A percentile compares a stretch with the other conserved stretches of the same genome.
These are phyloP conservation scores for Cuniculus paca DNA, from an alignment of 2,797 vertebrate genomes.

Conservation along the genomic window DNA sequence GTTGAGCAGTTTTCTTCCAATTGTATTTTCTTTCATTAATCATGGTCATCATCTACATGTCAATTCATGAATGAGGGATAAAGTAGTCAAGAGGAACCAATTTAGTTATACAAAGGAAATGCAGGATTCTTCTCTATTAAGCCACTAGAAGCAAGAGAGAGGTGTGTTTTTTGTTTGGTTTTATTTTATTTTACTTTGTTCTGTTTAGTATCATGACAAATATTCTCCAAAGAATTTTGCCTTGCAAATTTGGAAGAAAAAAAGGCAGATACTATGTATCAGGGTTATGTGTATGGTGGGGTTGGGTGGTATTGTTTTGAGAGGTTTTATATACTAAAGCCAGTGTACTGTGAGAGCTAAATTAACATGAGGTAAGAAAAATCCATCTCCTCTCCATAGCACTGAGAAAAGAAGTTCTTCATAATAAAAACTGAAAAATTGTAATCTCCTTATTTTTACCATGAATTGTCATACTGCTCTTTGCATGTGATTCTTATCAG, in stretches of 20 bases:
- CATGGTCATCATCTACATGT: not conserved
- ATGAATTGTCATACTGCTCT: not conserved
- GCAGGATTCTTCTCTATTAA: not conserved
- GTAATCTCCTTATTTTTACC: not conserved
- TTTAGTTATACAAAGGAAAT: not conserved
- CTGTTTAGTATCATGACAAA: slow-evolving; percentile 1
- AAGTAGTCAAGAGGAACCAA: not conserved
- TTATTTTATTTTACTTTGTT: not conserved
- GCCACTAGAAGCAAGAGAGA: not conserved
- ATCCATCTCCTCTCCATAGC: not conserved
- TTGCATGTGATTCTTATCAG: not conserved
- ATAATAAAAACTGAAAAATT: not conserved
- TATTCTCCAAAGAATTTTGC: slow-evolving; percentile 30
- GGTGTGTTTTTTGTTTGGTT: not conserved
- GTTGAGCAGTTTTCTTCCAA: not conserved
- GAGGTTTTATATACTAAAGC: not conserved
- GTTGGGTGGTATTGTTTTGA: not conserved
- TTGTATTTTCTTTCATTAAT: not conserved
- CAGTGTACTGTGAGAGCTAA: slow-evolving; percentile 6
- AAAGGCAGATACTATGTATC: not conserved
- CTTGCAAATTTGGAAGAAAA: not conserved
- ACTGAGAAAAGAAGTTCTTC: not conserved
- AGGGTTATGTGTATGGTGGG: not conserved
- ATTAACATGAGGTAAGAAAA: slow-evolving; percentile 47
- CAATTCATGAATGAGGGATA: not conserved